phyloP scores from a whole-genome alignment of 2,113 vertebrate genomes.

The Alligator mississippiensis region DNA sequence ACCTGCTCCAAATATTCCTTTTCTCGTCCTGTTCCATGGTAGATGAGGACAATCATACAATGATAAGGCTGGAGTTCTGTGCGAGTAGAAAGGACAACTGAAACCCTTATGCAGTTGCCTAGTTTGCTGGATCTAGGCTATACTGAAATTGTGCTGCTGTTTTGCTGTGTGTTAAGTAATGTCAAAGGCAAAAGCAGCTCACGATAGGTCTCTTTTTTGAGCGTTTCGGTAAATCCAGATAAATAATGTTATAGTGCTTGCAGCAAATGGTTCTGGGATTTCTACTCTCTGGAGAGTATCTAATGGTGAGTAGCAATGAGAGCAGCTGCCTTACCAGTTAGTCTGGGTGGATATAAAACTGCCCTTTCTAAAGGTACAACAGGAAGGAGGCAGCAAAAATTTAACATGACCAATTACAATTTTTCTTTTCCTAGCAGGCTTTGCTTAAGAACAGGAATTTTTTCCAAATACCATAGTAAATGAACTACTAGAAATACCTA shows the following conservation, averaged over 20 bases:
- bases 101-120: background rate
- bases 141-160: background rate
- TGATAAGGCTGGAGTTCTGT: background rate
- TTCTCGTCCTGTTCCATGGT: background rate
- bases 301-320: background rate
- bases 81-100: background rate
- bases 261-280: background rate
- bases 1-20: background rate
- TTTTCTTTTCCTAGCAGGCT: background rate
- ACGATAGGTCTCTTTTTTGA: background rate
- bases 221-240: background rate
- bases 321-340: background rate
- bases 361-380: conserved; percentile 9
- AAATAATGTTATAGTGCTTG: background rate
- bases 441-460: background rate
- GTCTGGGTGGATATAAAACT: background rate
- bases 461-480: conserved; percentile 9
- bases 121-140: background rate
- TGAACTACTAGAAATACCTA: background rate
- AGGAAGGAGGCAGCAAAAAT: background rate
- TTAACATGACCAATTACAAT: background rate
- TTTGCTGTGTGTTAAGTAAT: background rate
- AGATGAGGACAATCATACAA: background rate
- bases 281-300: background rate
- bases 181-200: background rate